Base-by-base conservation (phyloP, 2,888 invertebrate genomes). In the Drosophila falleni region DNA sequence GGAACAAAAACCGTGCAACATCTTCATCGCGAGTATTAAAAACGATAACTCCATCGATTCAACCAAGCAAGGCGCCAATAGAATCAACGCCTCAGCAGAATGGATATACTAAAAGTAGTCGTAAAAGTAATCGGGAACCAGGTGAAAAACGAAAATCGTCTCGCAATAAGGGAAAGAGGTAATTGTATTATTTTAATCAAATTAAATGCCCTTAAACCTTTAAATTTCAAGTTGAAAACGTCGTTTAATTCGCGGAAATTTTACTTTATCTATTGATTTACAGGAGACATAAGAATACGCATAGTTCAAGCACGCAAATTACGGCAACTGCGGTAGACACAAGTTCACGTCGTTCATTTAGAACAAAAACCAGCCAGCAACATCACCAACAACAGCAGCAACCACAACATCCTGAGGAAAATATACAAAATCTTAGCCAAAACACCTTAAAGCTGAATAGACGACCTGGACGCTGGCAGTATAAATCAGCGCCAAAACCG, bases 401-500 rank as follows among this genome's bases (percentile, higher is more conserved):
- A 2, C 39, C 15, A 9, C 55, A 33, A 94, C 71, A 56, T 11
- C 91, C 94, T 66, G 80, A 93, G 10, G 95, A 95, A 78, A 93
- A 94, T 87, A 93, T 93, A 47, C 50, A 76, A 26, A 93, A 95
- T 5, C 95, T 95, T 41, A 95, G 95, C 76, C 93, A 96, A 66
- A 96, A 96, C 90, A 96, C 97, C 93, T 96, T 97, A 86, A 97
- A 97, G 91, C 93, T 97, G 46, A 96, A 97, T 89, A 94, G 97
- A 49, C 94, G 97, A 13, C 96, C 91, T 0, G 97, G 97, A 58
- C 95, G 97, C 80, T 97, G 97, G 97, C 97, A 97, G 85, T 97
- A 97, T 92, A 97, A 97, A 93, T 97, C 97, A 10, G 96, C 97
- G 26, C 96, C 97, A 0, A 97, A 97, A 91, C 97, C 97, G 4